Percentiles rank a stretch among this genome's conserved stretches.
Conservation (phyloP, 2,113 vertebrate species). For the Leiothrix lutea region DNA sequence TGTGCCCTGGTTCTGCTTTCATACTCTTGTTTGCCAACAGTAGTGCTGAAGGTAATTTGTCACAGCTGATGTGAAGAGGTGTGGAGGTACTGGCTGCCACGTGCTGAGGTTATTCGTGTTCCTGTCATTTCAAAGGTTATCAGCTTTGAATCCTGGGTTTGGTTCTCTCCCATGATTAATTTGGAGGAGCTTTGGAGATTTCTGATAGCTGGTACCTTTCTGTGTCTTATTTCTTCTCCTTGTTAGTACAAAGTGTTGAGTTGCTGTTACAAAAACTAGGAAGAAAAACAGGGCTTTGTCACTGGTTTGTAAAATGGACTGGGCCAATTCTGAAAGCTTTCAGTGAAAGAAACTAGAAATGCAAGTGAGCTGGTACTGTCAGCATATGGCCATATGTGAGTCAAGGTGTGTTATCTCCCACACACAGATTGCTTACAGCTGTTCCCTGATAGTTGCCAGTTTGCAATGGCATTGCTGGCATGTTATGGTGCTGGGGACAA, state of each 20-base stretch:
- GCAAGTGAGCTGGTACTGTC: neutral
- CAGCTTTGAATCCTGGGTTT: neutral
- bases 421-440: neutral
- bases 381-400: neutral
- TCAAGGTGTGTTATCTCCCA: neutral
- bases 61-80: neutral
- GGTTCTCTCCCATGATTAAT: neutral
- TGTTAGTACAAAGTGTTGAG: neutral
- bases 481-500: accelerated
- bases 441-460: neutral
- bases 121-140: neutral
- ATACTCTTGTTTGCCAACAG: neutral
- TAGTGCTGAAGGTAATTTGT: neutral
- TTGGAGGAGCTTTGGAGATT: neutral
- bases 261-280: neutral
- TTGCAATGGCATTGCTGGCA: neutral
- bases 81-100: neutral
- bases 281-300: neutral
- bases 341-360: neutral
- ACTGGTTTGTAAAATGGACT: neutral
- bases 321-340: neutral
- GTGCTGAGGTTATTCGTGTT: neutral
- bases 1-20: neutral
- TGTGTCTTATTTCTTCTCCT: neutral
- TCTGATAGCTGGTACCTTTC: neutral